phyloP scores from a whole-genome alignment of 1,140 invertebrate genomes.

The Drusus annulatus region DNA sequence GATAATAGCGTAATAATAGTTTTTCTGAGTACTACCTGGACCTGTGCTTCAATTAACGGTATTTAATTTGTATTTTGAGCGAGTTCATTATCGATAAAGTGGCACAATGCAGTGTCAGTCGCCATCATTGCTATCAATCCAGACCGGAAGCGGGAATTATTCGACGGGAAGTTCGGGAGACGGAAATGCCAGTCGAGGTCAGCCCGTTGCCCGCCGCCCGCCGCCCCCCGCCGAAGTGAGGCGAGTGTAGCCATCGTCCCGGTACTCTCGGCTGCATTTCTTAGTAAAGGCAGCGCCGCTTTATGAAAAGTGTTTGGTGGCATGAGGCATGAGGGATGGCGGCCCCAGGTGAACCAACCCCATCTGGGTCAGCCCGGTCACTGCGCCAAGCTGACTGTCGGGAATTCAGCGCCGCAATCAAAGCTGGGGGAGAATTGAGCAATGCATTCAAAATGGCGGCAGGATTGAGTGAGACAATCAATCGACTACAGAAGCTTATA shows the following conservation, averaged over 20 bases:
- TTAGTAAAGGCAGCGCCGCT: conserved; percentile 17
- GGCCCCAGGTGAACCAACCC: conserved; percentile 53
- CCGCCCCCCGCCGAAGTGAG: too few relatives aligned
- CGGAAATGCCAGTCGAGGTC: conserved; percentile 1
- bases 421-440: conserved; percentile 4
- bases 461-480: conserved; percentile 20
- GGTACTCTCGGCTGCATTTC: conserved; percentile 13
- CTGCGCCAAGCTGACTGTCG: conserved; percentile 23
- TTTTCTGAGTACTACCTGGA: too few relatives aligned
- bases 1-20: too few relatives aligned
- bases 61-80: too few relatives aligned
- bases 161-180: not conserved
- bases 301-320: conserved; percentile 31
- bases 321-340: not conserved
- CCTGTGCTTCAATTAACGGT: too few relatives aligned
- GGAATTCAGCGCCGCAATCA: conserved; percentile 27
- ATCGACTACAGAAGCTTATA: not conserved
- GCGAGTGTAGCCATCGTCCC: too few relatives aligned
- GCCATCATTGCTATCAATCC: not conserved
- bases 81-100: too few relatives aligned
- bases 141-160: not conserved
- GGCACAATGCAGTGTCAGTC: too few relatives aligned
- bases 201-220: not conserved
- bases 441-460: conserved; percentile 10
- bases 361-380: conserved; percentile 50